A percentile compares a stretch with the other conserved stretches of the same genome.
phyloP scores from a whole-genome alignment of 2,888 invertebrate species.

The Thalpophila matura region DNA sequence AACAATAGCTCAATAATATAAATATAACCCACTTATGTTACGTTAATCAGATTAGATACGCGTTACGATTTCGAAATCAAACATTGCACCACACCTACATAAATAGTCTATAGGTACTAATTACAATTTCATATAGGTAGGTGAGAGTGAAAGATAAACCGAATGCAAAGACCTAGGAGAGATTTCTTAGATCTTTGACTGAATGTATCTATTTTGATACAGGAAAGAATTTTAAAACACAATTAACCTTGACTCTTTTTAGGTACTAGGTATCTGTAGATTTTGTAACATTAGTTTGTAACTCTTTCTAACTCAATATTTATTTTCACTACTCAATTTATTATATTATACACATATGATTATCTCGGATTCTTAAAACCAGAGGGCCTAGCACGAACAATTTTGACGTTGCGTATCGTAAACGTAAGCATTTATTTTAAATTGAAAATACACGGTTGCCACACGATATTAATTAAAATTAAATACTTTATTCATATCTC shows the following conservation, averaged over 20 bases:
- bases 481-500: no score
- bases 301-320: conserved; percentile 17
- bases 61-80: conserved; percentile 37
- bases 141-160: conserved; percentile 36
- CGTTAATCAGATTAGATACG: conserved; percentile 56
- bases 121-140: conserved; percentile 17
- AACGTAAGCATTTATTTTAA: no score
- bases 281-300: conserved; percentile 12
- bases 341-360: conserved; percentile 6
- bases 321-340: conserved; percentile 38
- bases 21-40: conserved; percentile 41
- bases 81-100: conserved; percentile 36
- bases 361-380: conserved; percentile 1
- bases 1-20: conserved; percentile 43
- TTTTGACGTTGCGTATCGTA: no score
- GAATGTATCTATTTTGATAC: conserved; percentile 40
- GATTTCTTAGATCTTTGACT: no score
- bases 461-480: no score
- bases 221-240: conserved; percentile 11
- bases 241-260: conserved; percentile 41
- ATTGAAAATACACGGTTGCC: no score
- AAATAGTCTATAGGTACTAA: conserved; percentile 29
- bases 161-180: no score
- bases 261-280: neutral
- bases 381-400: no score